phyloP scores from a whole-genome alignment of 2,797 vertebrate species.

The Gymnoscopelus microlampas region DNA sequence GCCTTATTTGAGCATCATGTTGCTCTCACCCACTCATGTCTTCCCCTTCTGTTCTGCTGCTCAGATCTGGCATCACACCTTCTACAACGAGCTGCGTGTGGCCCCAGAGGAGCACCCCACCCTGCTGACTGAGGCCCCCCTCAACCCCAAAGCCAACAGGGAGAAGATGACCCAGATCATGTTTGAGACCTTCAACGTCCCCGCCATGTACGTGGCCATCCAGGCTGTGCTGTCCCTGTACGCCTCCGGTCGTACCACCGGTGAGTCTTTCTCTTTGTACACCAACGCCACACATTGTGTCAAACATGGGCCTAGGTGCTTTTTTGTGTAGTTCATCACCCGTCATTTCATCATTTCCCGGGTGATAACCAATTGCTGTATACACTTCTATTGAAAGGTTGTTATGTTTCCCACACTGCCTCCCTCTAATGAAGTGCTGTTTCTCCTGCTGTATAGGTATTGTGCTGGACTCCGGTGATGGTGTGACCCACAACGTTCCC shows the following conservation, averaged over 20 bases:
- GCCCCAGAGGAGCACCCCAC: conserved; percentile 97
- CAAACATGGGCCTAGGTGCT: no score
- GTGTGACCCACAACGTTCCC: conserved; percentile 98
- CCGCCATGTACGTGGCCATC: conserved; percentile 85
- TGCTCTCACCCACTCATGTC: no score
- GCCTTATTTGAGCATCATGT: no score
- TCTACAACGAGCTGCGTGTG: conserved; percentile 98
- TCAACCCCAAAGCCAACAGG: conserved; percentile 98
- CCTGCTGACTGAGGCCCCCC: conserved; percentile 96
- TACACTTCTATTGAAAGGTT: conserved; percentile 4
- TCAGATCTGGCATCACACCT: conserved; percentile 99
- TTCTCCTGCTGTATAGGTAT: conserved; percentile 82
- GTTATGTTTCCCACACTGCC: not conserved
- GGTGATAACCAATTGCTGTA: no score
- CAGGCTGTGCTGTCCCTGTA: conserved; percentile 88
- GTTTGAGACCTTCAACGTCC: conserved; percentile 89
- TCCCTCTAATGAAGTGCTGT: not conserved
- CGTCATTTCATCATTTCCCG: no score
- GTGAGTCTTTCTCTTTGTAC: conserved; percentile 61
- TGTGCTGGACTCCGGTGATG: conserved; percentile 96
- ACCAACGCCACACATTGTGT: no score
- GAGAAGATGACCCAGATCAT: conserved; percentile 99
- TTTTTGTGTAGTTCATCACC: no score
- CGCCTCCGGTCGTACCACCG: conserved; percentile 86
- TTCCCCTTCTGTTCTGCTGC: not conserved